Base-by-base conservation (phyloP, 2,888 invertebrate species). In the Sesia bembeciformis region DNA sequence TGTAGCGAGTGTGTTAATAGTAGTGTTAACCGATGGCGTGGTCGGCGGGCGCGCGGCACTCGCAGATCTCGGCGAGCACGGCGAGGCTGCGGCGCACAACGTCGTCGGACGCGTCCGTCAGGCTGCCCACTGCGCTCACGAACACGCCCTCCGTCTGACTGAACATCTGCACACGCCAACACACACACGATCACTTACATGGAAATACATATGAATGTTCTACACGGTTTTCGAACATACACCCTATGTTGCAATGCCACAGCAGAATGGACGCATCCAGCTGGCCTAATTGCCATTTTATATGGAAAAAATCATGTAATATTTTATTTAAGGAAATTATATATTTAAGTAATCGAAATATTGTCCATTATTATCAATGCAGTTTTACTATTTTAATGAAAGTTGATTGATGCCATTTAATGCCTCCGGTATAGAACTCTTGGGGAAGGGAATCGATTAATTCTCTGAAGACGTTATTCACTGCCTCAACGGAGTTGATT, bases 61-160 rank as follows among this genome's bases (percentile, higher is more conserved):
- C 81, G 78, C 90, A 90, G 61, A 96, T 93, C 90, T 95, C 94
- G 3, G 98, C 96, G 60, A 99, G 92, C 54, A 98, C 97, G 69
- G 97, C 96, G 55, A 99, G 91, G 76, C 96, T 95, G 76, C 98
- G 94, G 55, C 98, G 93, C 51, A 98, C 98, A 55, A 98, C 98
- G 90, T 98, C 98, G 84, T 99, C 98, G 0, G 97, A 94, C 58
- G 93, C 93, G 86, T 99, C 98, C 42, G 96, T 95, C 52, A 99
- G 90, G 40, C 96, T 95, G 66, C 93, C 92, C 79, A 98, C 92
- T 54, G 98, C 90, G 56, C 95, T 93, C 66, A 92, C 93, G 81
- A 95, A 95, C 63, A 96, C 83, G 63, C 91, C 90, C 68, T 93
- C 94, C 53, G 95, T 93, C 74, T 95, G 93, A 60, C 78, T 73